Evolutionary conservation across 2,113 vertebrate species (phyloP).

Genomic region (Heptranchias perlo): DNA sequence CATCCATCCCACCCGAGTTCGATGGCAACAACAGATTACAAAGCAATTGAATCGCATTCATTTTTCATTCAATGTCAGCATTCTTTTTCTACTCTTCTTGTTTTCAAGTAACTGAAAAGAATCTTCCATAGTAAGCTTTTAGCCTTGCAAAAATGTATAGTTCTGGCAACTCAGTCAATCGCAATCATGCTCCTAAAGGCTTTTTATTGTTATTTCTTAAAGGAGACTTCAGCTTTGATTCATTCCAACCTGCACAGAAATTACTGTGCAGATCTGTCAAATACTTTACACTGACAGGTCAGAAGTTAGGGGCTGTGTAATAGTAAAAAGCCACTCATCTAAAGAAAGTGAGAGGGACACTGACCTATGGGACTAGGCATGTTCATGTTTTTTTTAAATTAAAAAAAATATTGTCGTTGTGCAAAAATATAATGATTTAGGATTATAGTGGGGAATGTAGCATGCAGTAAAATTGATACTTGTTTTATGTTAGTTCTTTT

Average conservation of each 20-base stretch:
- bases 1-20: not conserved
- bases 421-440: not conserved
- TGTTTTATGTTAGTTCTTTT: constrained; percentile 32
- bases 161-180: constrained; percentile 24
- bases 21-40: not conserved
- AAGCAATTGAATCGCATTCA: constrained; percentile 10
- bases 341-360: constrained; percentile 37
- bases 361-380: not conserved
- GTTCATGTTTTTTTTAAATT: constrained; percentile 11
- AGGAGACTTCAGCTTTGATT: constrained; percentile 29
- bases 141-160: constrained; percentile 15
- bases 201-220: not conserved
- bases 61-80: constrained; percentile 33
- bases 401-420: not conserved
- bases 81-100: constrained; percentile 29
- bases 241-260: constrained; percentile 1
- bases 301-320: not conserved
- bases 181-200: not conserved
- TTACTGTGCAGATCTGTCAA: constrained; percentile 7
- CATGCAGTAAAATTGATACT: constrained; percentile 34
- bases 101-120: constrained; percentile 33
- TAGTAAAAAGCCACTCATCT: not conserved
- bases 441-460: constrained; percentile 14
- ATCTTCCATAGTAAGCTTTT: constrained; percentile 37
- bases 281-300: not conserved